Evolutionary conservation across 30 jellyfish, hydroid and myxozoan genomes (phyloP).

Genomic region (Catostylus mosaicus): DNA sequence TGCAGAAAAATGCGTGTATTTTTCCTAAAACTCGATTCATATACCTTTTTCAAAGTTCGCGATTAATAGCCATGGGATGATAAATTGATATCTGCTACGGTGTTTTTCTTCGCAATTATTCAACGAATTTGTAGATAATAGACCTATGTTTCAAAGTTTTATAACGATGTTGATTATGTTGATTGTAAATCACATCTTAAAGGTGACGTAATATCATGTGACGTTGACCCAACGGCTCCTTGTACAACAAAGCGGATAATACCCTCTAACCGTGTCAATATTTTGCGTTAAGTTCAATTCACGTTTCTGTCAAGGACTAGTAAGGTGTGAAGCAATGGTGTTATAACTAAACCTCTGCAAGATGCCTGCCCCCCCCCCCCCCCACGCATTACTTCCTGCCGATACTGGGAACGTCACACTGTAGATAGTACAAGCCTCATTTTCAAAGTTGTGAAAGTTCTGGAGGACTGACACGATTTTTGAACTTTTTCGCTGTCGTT

Average conservation of each 20-base stretch:
- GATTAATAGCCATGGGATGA: background rate
- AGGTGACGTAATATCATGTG: constrained; percentile 6
- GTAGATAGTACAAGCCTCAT: background rate
- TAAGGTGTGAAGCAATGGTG: too few relatives aligned
- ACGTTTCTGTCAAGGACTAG: too few relatives aligned
- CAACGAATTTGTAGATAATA: constrained; percentile 14
- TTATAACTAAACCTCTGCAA: too few relatives aligned
- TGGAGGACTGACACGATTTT: background rate
- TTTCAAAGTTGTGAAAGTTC: background rate
- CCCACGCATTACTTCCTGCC: background rate
- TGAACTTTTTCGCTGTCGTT: background rate
- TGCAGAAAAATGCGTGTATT: too few relatives aligned
- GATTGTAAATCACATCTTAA: constrained; percentile 30
- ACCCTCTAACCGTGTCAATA: too few relatives aligned
- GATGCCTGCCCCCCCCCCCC: background rate
- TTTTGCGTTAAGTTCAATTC: too few relatives aligned
- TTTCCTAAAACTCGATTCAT: constrained; percentile 36
- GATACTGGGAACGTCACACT: constrained; percentile 1
- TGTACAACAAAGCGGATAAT: too few relatives aligned
- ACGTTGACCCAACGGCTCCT: too few relatives aligned
- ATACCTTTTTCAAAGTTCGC: background rate
- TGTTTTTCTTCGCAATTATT: background rate
- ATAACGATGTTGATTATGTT: constrained; percentile 24
- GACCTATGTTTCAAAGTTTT: constrained; percentile 11
- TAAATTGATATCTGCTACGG: constrained; percentile 4